Evolutionary conservation across 2,113 vertebrate species (phyloP), one percentile per base, ranked within the genome.

Genomic region (Elanoides forficatus): DNA sequence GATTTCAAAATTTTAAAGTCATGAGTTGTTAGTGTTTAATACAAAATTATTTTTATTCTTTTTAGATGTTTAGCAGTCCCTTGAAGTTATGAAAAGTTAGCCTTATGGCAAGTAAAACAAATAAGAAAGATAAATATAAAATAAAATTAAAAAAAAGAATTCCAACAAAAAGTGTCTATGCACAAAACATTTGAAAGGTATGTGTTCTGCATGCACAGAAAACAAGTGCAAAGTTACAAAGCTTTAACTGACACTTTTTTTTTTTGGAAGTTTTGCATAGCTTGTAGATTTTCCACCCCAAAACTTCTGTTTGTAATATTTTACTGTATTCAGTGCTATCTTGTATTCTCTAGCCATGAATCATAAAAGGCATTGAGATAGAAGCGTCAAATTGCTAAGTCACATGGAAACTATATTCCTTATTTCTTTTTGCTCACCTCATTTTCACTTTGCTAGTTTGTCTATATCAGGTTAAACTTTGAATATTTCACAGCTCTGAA

Each of bases 371-470:
- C 83, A 86, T 47, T 85, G 91, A 89, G 66, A 87, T 6, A 72
- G 36, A 93, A 86, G 60, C 87, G 91, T 81, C 56, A 93, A 85
- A 85, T 84, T 95, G 60, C 43, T 85, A 76, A 92, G 68, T 89
- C 68, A 70, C 73, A 40, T 72, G 62, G 66, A 91, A 95, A 67
- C 63, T 40, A 10, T 40, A 81, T 75, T 91, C 40, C 43, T 86
- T 30, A 36, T 93, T 92, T 92, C 55, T 93, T 48, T 84, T 92
- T 70, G 84, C 58, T 94, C 53, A 89, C 70, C 73, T 95, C 42
- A 65, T 95, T 95, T 94, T 82, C 70, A 58, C 22, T 95, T 53
- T 81, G 25, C 34, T 68, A 55, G 29, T 79, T 62, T 74, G 50
- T 62, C 75, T 82, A 5, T 59, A 88, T 92, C 58, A 68, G 73